A percentile compares a stretch with the other conserved stretches of the same genome.
Evolutionary conservation across 2,888 invertebrate genomes (phyloP).

Genomic region (Ferdinandea cuprea): DNA sequence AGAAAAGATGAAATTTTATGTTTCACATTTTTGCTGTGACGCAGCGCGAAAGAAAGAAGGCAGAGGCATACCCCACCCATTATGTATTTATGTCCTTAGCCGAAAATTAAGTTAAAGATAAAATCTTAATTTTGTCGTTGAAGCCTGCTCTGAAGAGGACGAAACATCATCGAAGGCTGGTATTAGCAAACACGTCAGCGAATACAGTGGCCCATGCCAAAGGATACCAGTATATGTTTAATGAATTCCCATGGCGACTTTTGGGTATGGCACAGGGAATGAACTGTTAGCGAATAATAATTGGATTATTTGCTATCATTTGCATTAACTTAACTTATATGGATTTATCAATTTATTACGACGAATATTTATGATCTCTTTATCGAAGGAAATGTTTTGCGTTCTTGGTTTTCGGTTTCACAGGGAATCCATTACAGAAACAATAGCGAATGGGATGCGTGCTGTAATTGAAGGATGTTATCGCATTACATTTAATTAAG

Average conservation of each 20-base stretch:
- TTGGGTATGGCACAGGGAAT: too few species aligned
- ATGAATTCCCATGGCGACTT: constrained; percentile 53
- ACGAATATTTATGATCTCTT: constrained; percentile 20
- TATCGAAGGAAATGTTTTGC: not conserved
- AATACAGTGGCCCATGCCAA: not conserved
- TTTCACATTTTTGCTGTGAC: constrained; percentile 24
- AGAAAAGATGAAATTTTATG: constrained; percentile 38
- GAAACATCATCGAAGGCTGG: constrained; percentile 31
- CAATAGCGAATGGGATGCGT: not conserved
- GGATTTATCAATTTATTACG: constrained; percentile 23
- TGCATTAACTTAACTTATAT: constrained; percentile 44
- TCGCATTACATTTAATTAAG: constrained; percentile 30
- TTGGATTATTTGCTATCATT: constrained; percentile 62
- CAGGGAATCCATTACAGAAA: not conserved
- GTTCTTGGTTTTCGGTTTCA: constrained; percentile 2
- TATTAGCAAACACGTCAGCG: constrained; percentile 1
- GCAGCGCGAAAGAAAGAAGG: not conserved
- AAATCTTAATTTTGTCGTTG: constrained; percentile 71
- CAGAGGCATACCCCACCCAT: constrained; percentile 47
- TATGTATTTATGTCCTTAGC: constrained; percentile 67
- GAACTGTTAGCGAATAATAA: constrained; percentile 66
- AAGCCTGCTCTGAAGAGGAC: constrained; percentile 49
- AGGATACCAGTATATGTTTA: constrained; percentile 24
- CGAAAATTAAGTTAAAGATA: constrained; percentile 68
- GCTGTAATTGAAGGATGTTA: constrained; percentile 14